Evolutionary conservation across 2,888 invertebrate species (phyloP).

Genomic region (Lasius platythorax): DNA sequence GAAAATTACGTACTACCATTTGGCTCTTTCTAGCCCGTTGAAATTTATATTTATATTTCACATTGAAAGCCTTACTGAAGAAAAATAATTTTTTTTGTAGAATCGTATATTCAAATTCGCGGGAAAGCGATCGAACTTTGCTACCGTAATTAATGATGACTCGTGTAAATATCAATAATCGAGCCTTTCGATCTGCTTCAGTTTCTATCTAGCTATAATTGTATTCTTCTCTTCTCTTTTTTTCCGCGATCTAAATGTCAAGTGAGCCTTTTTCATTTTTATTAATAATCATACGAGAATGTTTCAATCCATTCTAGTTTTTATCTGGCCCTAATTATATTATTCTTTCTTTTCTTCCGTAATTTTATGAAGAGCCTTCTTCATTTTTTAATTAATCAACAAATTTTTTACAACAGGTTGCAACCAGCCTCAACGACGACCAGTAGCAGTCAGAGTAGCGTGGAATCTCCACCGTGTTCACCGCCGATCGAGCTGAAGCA

Average conservation of each 20-base stretch:
- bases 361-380: not conserved
- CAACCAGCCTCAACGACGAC: constrained; percentile 81
- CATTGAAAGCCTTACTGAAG: too few relatives aligned
- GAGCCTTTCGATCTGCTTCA: not conserved
- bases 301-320: not conserved
- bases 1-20: too few relatives aligned
- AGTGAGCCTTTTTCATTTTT: not conserved
- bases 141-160: not conserved
- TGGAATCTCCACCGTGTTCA: constrained; percentile 79
- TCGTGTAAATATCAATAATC: not conserved
- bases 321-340: not conserved
- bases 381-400: constrained; percentile 7
- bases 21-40: too few relatives aligned
- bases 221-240: not conserved
- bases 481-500: constrained; percentile 82
- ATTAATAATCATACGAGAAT: not conserved
- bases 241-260: not conserved
- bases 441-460: constrained; percentile 82
- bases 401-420: constrained; percentile 72
- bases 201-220: not conserved
- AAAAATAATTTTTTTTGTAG: not conserved
- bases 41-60: too few relatives aligned
- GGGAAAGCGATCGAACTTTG: not conserved
- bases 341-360: not conserved
- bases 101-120: not conserved